Evolutionary conservation across 35 echinoderm and acorn worm genomes (phyloP), one percentile per base, ranked within the genome.

Genomic region (Ophiothrix spiculata): DNA sequence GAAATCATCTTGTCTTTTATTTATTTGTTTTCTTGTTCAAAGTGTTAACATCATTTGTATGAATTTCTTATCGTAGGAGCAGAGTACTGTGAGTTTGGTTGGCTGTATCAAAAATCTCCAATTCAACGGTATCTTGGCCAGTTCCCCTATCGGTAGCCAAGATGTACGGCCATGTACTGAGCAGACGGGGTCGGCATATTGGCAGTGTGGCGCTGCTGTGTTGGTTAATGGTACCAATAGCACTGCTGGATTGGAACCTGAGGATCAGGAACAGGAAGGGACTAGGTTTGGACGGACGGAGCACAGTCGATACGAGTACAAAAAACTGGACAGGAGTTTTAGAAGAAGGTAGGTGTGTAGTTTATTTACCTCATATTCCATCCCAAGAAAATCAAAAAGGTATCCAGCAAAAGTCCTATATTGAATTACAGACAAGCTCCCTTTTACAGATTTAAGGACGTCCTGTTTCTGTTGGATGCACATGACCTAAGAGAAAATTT

Each of bases 291-390:
- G 60, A 69, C 60, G 17, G 60, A n/a, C 8, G 29, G 16, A 15
- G 2, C 17, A 69, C 29, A 69, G 60, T 69, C 60, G 60, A 15
- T 69, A 25, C 16, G 60, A 69, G 60, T 69, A 69, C 25, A 69
- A 69, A n/a, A 69, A 69, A n/a, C 29, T 69, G 60, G 60, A 69
- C 10, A 69, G 60, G 29, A n/a, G 60, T 69, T 69, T 69, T 69
- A 69, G 60, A 69, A 69, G 23, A 69, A 6, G 60, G 60, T 69
- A 69, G 29, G n/a, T n/a, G n/a, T n/a, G n/a, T n/a, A n/a, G n/a
- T n/a, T n/a, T n/a, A n/a, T n/a, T n/a, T n/a, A n/a, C n/a, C n/a
- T n/a, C n/a, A n/a, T n/a, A n/a, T n/a, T n/a, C n/a, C n/a, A n/a
- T n/a, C n/a, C n/a, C n/a, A n/a, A n/a, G n/a, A n/a, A n/a, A n/a